phyloP scores from a whole-genome alignment of 2,113 vertebrate species.

The Semicossyphus pulcher region DNA sequence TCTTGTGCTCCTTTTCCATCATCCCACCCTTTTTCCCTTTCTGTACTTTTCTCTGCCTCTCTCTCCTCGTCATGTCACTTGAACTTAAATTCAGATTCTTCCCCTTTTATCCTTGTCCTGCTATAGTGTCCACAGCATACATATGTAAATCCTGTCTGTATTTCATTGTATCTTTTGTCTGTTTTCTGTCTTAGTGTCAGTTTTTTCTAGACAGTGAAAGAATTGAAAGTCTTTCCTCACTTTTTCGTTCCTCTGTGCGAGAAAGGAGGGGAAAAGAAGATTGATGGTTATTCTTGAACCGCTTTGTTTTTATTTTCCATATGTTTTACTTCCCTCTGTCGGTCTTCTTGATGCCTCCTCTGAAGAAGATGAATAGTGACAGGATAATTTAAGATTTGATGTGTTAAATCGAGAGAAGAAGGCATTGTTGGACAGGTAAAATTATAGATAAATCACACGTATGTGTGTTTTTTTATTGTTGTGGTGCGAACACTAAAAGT shows the following conservation, averaged over 20 bases:
- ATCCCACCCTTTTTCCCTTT: conserved; percentile 4
- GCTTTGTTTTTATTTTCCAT: not conserved
- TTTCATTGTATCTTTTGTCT: conserved; percentile 47
- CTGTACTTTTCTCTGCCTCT: conserved; percentile 21
- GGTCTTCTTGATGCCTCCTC: not conserved
- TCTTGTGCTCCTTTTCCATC: conserved; percentile 15
- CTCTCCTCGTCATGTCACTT: conserved; percentile 22
- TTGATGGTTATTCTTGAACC: not conserved
- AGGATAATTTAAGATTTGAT: conserved; percentile 25
- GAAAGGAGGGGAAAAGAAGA: not conserved
- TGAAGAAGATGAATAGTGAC: conserved; percentile 13
- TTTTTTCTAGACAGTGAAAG: not conserved
- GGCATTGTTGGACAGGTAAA: not conserved
- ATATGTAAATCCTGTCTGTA: conserved; percentile 41
- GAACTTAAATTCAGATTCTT: conserved; percentile 23
- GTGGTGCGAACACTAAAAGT: conserved; percentile 16
- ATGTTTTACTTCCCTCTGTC: not conserved
- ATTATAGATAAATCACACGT: conserved; percentile 30
- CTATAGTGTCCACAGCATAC: conserved; percentile 22
- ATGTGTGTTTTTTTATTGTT: conserved; percentile 27
- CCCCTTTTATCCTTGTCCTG: conserved; percentile 21
- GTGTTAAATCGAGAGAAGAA: conserved; percentile 23
- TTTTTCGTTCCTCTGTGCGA: not conserved
- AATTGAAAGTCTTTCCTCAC: not conserved
- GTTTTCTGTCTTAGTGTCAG: conserved; percentile 22